Percentiles rank a stretch among this genome's conserved stretches.
phyloP scores from a whole-genome alignment of 1,140 invertebrate genomes.

The Apocrypta bakeri region DNA sequence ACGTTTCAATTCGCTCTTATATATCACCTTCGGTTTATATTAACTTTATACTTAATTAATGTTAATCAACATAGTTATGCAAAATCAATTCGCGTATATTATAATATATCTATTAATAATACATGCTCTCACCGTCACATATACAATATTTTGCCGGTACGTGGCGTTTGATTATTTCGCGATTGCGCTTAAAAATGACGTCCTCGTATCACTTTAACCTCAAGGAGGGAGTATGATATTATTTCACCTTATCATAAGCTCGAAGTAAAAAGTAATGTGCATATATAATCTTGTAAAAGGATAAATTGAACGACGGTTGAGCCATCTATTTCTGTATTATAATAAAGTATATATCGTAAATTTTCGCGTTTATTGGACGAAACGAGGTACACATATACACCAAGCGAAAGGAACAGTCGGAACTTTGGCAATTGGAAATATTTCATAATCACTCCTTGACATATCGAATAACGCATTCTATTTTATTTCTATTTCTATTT shows the following conservation, averaged over 20 bases:
- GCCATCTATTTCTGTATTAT: not conserved
- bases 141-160: not conserved
- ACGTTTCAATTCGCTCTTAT: not conserved
- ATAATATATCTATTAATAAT: conserved; percentile 6
- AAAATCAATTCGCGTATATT: conserved; percentile 30
- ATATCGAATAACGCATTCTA: not conserved
- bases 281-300: not conserved
- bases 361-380: not conserved
- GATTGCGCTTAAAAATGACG: not conserved
- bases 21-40: not conserved
- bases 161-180: conserved; percentile 20
- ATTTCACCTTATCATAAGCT: not conserved
- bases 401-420: not conserved
- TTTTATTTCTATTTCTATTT: not conserved
- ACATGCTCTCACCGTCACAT: not conserved
- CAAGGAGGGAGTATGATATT: conserved; percentile 22
- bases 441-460: not conserved
- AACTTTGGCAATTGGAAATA: conserved; percentile 9
- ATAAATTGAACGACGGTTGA: conserved; percentile 18
- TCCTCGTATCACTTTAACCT: conserved; percentile 22
- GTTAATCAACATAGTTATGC: conserved; percentile 19
- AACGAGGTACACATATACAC: not conserved
- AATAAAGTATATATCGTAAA: not conserved
- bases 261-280: not conserved
- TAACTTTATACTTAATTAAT: conserved; percentile 13